These are phyloP conservation scores for Eilema caniola DNA, from an alignment of 2,888 invertebrate genomes.

Conservation along the genomic window DNA sequence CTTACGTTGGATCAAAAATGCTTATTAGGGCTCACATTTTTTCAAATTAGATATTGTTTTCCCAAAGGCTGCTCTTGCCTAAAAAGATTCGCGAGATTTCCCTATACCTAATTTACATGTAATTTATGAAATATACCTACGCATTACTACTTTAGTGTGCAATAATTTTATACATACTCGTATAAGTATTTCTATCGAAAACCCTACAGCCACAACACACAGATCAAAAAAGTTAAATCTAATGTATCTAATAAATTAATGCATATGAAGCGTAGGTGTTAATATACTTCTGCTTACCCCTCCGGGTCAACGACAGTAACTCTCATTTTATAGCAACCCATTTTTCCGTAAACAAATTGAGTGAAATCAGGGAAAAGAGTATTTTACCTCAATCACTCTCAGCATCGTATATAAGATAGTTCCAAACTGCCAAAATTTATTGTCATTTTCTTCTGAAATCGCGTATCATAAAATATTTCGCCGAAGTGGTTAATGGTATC, in stretches of 20 bases:
- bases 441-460: constrained; percentile 43
- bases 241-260: neutral
- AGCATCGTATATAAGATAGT: constrained; percentile 35
- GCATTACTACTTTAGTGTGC: too few relatives aligned
- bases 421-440: constrained; percentile 41
- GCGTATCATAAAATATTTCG: constrained; percentile 51
- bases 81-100: too few relatives aligned
- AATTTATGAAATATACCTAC: too few relatives aligned
- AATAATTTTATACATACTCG: too few relatives aligned
- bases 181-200: too few relatives aligned
- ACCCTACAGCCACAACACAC: too few relatives aligned
- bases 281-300: neutral
- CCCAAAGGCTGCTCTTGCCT: too few relatives aligned
- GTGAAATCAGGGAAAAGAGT: constrained; percentile 47
- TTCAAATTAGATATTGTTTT: too few relatives aligned
- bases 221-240: neutral
- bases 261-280: neutral
- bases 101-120: too few relatives aligned
- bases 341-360: constrained; percentile 50
- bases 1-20: too few relatives aligned
- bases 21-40: too few relatives aligned
- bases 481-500: constrained; percentile 55
- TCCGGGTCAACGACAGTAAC: constrained; percentile 19
- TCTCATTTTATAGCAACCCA: constrained; percentile 22
- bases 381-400: constrained; percentile 52